Percentiles rank a stretch among this genome's conserved stretches.
Conservation (phyloP, 2,888 invertebrate species). For the Digitonthophagus gazella region DNA sequence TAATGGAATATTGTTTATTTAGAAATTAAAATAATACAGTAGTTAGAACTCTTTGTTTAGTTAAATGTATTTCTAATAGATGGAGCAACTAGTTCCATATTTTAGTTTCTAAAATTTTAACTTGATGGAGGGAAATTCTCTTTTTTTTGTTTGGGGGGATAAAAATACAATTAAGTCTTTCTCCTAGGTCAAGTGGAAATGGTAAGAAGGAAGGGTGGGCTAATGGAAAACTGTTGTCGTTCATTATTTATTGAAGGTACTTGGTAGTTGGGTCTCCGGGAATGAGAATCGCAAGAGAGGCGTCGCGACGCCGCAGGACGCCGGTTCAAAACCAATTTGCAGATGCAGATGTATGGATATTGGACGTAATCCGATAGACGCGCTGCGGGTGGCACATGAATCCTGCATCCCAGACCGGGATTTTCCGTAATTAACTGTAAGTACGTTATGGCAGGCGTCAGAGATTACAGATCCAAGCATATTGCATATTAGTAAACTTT, state of each 20-base stretch:
- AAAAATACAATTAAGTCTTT: not conserved
- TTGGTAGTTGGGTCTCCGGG: not conserved
- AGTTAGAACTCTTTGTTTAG: too few species aligned
- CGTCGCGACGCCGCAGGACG: not conserved
- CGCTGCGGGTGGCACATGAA: not conserved
- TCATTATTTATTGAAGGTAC: not conserved
- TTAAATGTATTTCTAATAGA: too few species aligned
- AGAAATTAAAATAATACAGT: too few species aligned
- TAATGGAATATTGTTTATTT: too few species aligned
- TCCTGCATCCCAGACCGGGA: not conserved
- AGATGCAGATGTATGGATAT: not conserved
- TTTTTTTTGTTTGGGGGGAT: too few species aligned
- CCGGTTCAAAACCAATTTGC: not conserved
- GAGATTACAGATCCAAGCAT: not conserved
- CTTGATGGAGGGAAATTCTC: too few species aligned
- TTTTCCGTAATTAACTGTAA: not conserved
- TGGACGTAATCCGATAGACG: not conserved
- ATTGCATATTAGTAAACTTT: not conserved
- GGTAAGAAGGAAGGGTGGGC: not conserved
- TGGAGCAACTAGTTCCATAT: not conserved
- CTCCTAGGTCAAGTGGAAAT: not conserved
- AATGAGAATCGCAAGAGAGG: not conserved
- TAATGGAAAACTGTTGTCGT: not conserved
- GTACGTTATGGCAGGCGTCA: not conserved
- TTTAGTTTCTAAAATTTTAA: too few species aligned